Base-by-base conservation (phyloP, 2,888 invertebrate genomes). In the Pterostichus madidus region DNA sequence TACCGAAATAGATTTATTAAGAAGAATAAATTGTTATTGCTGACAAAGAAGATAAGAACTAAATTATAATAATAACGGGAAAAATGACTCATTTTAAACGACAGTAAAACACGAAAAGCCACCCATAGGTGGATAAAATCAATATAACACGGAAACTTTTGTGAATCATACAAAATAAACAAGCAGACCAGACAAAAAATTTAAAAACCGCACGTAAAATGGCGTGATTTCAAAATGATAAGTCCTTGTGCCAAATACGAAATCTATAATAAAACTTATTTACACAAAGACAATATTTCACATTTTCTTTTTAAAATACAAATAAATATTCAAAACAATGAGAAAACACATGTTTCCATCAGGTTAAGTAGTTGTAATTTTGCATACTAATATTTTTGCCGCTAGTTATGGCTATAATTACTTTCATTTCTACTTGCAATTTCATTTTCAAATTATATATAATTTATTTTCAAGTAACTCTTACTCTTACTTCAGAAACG, bases 191-290 rank as follows among this genome's bases (percentile, higher is more conserved):
- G 17, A 44, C 68, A 71, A 64, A 59, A 61, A 64, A 39, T 13
- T 13, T 35, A 64, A 32, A 64, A 64, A 71, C 44, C 24, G 68
- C 44, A 24, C 68, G 44, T 8, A 75, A 75, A 31, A 75, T 75
- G 75, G 75, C 75, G 49, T 10, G 75, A 75, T 75, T 75, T 75
- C 75, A 75, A 75, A 52, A 75, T 52, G 31, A 49, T 75, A 32
- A 75, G 15, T 71, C 52, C 75, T 75, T 75, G 52, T 75, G 75
- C 75, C 75, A 75, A 75, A 52, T 75, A 32, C 52, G 32, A 75
- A 75, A 75, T 75, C 52, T 75, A 75, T 75, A 75, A 75, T 75
- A 75, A 64, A 71, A 39, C 68, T 71, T 71, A 71, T 71, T 39
- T 71, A 44, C 44, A 39, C 56, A 56, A 56, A 56, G 0, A 35